A percentile compares a stretch with the other conserved stretches of the same genome.
Evolutionary conservation across 2,797 vertebrate species (phyloP).

Genomic region (Tragopan temminckii): DNA sequence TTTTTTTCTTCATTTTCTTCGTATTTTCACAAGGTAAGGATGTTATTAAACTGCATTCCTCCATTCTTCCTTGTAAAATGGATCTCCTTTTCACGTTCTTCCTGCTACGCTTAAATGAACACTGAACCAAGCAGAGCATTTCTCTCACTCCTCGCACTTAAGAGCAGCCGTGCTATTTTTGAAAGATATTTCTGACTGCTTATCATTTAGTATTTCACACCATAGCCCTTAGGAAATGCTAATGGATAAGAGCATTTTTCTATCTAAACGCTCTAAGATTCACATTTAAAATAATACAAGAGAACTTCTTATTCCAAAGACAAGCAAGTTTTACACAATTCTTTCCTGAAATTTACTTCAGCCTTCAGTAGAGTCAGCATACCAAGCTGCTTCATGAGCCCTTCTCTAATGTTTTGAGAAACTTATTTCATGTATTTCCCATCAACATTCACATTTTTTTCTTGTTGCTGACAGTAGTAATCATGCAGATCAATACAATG

Average conservation of each 20-base stretch:
- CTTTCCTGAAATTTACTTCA: background rate
- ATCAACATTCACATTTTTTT: background rate
- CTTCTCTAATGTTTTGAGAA: background rate
- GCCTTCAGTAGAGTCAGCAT: background rate
- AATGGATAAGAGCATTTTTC: background rate
- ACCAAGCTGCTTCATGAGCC: rapidly evolving
- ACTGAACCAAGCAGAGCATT: background rate
- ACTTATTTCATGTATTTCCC: background rate
- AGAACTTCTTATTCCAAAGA: background rate
- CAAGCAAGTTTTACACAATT: background rate
- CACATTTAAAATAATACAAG: background rate
- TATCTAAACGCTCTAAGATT: background rate
- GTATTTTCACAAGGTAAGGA: background rate
- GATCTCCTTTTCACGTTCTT: background rate
- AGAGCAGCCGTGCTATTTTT: background rate
- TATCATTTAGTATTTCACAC: background rate
- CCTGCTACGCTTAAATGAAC: background rate
- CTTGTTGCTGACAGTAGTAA: no score
- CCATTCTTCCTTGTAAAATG: background rate
- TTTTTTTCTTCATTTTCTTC: constrained; percentile 20
- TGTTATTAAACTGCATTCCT: background rate
- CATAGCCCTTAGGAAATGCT: background rate
- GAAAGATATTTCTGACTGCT: background rate
- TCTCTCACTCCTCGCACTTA: background rate
- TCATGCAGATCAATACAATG: no score